Evolutionary conservation across 2,797 vertebrate genomes (phyloP).

Genomic region (Danio jaintianensis): DNA sequence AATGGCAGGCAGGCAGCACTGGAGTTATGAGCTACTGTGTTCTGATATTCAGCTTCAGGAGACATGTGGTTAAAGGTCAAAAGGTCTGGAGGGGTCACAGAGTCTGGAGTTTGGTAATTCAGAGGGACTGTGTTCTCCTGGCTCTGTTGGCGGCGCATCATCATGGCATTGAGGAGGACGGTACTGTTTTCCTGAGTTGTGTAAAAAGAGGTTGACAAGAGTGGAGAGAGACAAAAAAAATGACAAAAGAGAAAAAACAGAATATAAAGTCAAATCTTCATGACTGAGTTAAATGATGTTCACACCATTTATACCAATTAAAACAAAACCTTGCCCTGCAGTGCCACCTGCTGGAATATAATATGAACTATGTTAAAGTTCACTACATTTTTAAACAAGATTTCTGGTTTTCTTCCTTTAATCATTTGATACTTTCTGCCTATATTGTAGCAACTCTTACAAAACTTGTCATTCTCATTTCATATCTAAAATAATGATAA

Average conservation of each 20-base stretch:
- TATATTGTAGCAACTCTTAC: neutral
- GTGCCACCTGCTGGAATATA: constrained; percentile 62
- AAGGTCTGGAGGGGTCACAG: constrained; percentile 60
- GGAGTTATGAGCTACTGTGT: constrained; percentile 66
- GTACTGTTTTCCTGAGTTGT: constrained; percentile 76
- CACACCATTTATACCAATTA: neutral
- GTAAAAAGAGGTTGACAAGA: neutral
- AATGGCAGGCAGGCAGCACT: constrained; percentile 51
- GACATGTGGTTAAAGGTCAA: constrained; percentile 66
- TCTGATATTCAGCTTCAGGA: constrained; percentile 66
- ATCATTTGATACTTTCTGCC: neutral
- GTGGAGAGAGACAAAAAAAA: constrained; percentile 1
- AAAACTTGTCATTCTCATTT: neutral
- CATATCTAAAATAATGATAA: neutral
- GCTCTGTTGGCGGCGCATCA: constrained; percentile 72
- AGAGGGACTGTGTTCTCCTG: constrained; percentile 66
- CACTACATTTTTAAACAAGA: neutral
- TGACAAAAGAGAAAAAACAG: neutral
- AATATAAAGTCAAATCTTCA: neutral
- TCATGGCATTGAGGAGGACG: constrained; percentile 71
- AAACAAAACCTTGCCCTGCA: constrained; percentile 27
- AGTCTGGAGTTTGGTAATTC: constrained; percentile 50
- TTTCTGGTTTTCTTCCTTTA: neutral
- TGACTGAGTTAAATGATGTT: neutral
- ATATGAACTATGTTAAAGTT: constrained; percentile 14